Evolutionary conservation across 2,797 vertebrate species (phyloP), one percentile per base, ranked within the genome.

Genomic region (Micropoecilia bifurca): DNA sequence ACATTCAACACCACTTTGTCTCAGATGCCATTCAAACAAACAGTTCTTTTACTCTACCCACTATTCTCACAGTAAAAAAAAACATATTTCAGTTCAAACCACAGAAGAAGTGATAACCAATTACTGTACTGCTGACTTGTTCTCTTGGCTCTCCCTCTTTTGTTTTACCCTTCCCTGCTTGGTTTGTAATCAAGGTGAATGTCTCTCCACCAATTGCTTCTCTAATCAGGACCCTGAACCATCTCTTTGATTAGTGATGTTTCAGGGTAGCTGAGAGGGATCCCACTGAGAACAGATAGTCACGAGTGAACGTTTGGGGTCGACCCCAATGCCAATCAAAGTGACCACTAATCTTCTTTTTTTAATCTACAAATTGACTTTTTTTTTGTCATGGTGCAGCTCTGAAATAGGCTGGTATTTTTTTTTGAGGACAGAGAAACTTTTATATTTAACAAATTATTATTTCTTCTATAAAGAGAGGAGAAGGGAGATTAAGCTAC

Each of bases 161-260:
- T 43, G 36, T 71, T 80, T 68, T 13, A 59, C 28, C 83, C 50
- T 6, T 22, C 71, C 36, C 41, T 43, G 3, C 63, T 73, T 72
- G 30, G 41, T 77, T 86, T 94, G 92, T 94, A 93, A 96, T 95
- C 93, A 93, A 71, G 61, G 53, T 84, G 78, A 93, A 87, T 94
- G 93, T 91, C 79, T 88, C 80, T 82, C 61, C 14, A 66, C 72
- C 86, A 85, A 10, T 50, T 57, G 39, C 8, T 46, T 88, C 80
- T 90, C 83, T 85, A 87, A 94, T 94, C 89, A 90, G 84, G 47
- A 82, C 57, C 76, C 80, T 74, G 76, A 80, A 57, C 30, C 69
- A 50, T 73, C 13, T 30, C 83, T 92, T 93, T 88, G 87, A 94
- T 95, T 88, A 76, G 43, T 13, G 4, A 30, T 84, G 79, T 94